These are phyloP conservation scores for Periplaneta americana DNA, from an alignment of 1,140 invertebrate genomes.

Conservation along the genomic window DNA sequence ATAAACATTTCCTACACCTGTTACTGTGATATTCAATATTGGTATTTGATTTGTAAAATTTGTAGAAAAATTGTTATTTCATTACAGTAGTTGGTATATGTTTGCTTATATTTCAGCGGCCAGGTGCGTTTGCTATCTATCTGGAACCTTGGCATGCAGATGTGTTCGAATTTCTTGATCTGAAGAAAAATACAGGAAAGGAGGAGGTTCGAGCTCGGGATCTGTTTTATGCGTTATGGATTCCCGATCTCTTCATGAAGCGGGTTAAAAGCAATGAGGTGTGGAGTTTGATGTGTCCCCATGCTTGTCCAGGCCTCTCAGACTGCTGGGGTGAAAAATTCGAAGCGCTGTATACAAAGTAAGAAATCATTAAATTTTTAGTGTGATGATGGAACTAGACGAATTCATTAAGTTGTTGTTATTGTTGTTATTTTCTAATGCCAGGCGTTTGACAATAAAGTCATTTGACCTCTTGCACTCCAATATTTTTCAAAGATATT, in stretches of 20 bases:
- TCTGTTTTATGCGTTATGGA: constrained; percentile 98
- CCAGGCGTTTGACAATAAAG: no score
- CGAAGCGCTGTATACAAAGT: constrained; percentile 80
- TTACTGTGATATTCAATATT: no score
- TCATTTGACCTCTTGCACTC: no score
- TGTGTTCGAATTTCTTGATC: constrained; percentile 91
- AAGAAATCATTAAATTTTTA: no score
- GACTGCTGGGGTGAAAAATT: constrained; percentile 96
- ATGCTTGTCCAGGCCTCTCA: constrained; percentile 82
- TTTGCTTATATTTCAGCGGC: constrained; percentile 55
- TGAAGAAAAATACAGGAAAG: constrained; percentile 92
- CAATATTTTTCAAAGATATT: no score
- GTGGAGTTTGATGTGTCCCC: constrained; percentile 97
- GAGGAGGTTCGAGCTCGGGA: constrained; percentile 92
- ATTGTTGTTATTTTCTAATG: no score
- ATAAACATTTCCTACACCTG: no score
- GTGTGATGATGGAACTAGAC: no score
- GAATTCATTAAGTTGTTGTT: no score
- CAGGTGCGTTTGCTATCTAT: constrained; percentile 99
- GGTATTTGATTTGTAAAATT: no score
- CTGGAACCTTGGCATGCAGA: constrained; percentile 99
- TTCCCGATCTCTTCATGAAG: constrained; percentile 98
- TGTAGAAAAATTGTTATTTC: no score
- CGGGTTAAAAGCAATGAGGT: constrained; percentile 80
- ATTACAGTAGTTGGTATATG: no score